These are phyloP conservation scores for Crypturellus undulatus DNA, from an alignment of 2,113 vertebrate species.

Conservation along the genomic window DNA sequence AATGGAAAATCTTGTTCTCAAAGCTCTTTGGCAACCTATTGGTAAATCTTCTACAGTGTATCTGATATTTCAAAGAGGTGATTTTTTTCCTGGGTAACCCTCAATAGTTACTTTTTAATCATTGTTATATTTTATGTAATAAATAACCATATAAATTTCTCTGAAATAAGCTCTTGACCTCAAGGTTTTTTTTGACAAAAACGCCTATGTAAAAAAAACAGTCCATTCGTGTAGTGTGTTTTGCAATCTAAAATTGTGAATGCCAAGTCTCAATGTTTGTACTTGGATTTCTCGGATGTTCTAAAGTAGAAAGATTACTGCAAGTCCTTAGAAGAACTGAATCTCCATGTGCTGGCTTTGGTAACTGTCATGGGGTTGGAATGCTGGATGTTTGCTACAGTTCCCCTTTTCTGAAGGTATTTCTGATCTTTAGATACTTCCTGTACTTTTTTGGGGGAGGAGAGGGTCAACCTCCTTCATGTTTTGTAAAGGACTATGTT, in stretches of 20 bases:
- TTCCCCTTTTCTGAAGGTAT: not conserved
- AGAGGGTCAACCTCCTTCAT: not conserved
- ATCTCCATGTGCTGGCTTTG: not conserved
- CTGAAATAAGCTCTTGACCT: not conserved
- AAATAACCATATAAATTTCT: not conserved
- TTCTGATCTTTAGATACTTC: not conserved
- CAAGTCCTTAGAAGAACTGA: not conserved
- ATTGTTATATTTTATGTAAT: not conserved
- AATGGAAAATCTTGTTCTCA: not conserved
- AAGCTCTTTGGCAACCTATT: not conserved
- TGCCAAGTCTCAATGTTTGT: not conserved
- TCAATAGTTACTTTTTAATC: not conserved
- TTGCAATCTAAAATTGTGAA: not conserved
- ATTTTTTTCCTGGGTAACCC: not conserved
- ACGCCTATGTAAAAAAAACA: too few relatives aligned
- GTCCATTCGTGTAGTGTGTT: not conserved
- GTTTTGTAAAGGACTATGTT: not conserved
- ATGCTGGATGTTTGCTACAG: not conserved
- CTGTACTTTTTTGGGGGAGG: not conserved
- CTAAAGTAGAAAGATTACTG: not conserved
- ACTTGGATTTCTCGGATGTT: not conserved
- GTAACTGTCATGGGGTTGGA: not conserved
- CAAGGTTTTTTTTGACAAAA: not conserved
- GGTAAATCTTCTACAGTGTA: not conserved
- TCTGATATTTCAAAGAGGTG: not conserved